A percentile compares a stretch with the other conserved stretches of the same genome.
Evolutionary conservation across 2,797 vertebrate species (phyloP).

Genomic region (Danio jaintianensis): DNA sequence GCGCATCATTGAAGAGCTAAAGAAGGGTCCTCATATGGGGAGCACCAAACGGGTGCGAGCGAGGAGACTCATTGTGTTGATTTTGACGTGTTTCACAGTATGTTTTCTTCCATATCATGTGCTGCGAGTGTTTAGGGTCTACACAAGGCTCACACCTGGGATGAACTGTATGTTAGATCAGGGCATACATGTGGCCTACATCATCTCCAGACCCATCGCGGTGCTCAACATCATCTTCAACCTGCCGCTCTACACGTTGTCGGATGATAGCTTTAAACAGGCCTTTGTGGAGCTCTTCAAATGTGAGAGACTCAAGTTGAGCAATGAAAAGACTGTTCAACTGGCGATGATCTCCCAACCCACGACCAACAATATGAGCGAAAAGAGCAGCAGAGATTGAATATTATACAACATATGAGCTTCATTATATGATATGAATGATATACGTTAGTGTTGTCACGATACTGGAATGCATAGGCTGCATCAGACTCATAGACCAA

Average conservation of each 20-base stretch:
- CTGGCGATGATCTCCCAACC: background rate
- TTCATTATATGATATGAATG: no score
- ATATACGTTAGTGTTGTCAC: no score
- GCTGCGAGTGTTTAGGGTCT: constrained; percentile 63
- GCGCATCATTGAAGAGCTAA: constrained; percentile 58
- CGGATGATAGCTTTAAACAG: constrained; percentile 66
- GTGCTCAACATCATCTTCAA: constrained; percentile 74
- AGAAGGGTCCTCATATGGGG: constrained; percentile 53
- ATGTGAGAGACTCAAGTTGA: background rate
- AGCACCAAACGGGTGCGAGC: constrained; percentile 57
- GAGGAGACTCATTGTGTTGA: constrained; percentile 59
- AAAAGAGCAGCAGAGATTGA: background rate
- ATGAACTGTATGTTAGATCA: constrained; percentile 22
- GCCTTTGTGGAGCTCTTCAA: constrained; percentile 63
- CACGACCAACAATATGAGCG: background rate
- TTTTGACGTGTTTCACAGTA: constrained; percentile 70
- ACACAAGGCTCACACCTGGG: background rate
- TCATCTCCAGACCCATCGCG: constrained; percentile 73
- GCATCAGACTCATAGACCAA: no score
- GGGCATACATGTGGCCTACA: constrained; percentile 62
- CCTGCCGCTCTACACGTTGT: constrained; percentile 72
- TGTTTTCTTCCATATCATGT: constrained; percentile 74
- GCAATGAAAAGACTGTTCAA: background rate
- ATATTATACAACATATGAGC: no score
- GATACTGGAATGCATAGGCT: no score